Conservation (phyloP, 1,140 invertebrate genomes). For the Danaus melanippus region DNA sequence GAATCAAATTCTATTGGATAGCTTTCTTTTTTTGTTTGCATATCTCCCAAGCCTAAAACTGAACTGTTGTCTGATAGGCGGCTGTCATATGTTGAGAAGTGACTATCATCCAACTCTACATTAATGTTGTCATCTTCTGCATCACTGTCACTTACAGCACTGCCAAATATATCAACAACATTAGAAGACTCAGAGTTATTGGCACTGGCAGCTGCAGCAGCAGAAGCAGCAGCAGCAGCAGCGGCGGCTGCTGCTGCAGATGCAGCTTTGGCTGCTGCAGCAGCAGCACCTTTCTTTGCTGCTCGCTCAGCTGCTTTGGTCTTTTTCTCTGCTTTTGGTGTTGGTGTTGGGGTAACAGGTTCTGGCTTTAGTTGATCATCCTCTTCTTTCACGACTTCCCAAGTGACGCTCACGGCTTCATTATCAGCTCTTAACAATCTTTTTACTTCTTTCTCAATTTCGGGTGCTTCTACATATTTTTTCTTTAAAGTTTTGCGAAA, state of each 20-base stretch:
- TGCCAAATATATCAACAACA: slow-evolving; percentile 87
- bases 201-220: slow-evolving; percentile 1
- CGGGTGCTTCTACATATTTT: slow-evolving; percentile 96
- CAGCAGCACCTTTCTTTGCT: slow-evolving; percentile 54
- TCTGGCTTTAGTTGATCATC: slow-evolving; percentile 78
- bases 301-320: slow-evolving; percentile 52
- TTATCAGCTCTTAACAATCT: slow-evolving; percentile 92
- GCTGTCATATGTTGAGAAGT: slow-evolving; percentile 82
- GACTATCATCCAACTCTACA: slow-evolving; percentile 85
- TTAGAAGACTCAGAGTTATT: slow-evolving; percentile 43
- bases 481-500: slow-evolving; percentile 97
- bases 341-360: slow-evolving; percentile 37
- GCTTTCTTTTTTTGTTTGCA: slow-evolving; percentile 23
- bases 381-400: slow-evolving; percentile 95
- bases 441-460: slow-evolving; percentile 98
- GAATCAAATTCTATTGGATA: slow-evolving; percentile 38
- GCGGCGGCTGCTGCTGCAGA: slow-evolving; percentile 9
- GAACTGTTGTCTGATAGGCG: slow-evolving; percentile 83
- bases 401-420: slow-evolving; percentile 91
- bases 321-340: slow-evolving; percentile 69
- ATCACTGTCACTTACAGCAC: slow-evolving; percentile 87
- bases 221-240: slow-evolving; percentile 1
- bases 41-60: slow-evolving; percentile 75
- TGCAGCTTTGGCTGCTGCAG: slow-evolving; percentile 34
- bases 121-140: slow-evolving; percentile 82